phyloP scores from a whole-genome alignment of 2,113 vertebrate genomes.

The Alaudala cheleensis region DNA sequence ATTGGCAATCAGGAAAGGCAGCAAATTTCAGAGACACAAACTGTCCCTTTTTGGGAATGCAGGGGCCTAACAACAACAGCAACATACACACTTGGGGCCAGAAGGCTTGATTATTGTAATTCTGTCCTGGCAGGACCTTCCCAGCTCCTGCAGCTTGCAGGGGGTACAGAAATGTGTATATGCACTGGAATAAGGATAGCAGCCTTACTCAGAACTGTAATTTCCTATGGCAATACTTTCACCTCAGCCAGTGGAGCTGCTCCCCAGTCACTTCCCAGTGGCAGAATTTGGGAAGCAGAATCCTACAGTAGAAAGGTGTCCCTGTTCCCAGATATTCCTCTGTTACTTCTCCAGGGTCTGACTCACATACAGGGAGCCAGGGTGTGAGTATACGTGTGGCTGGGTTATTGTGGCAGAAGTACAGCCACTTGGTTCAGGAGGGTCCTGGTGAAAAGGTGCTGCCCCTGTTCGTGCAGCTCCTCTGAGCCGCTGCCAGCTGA shows the following conservation, averaged over 20 bases:
- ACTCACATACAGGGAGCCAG: background rate
- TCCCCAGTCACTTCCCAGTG: background rate
- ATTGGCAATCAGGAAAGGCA: background rate
- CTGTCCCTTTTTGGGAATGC: background rate
- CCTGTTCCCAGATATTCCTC: background rate
- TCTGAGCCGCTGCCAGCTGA: background rate
- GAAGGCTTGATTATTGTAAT: background rate
- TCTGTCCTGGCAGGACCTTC: background rate
- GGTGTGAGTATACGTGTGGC: background rate
- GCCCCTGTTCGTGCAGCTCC: background rate
- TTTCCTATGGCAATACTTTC: background rate
- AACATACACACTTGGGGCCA: background rate
- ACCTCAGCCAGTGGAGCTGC: background rate
- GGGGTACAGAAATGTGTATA: background rate
- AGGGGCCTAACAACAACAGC: background rate
- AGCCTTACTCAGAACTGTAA: background rate
- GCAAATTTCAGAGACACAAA: constrained; percentile 10
- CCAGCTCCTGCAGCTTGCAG: background rate
- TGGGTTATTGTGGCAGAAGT: background rate
- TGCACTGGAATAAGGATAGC: background rate
- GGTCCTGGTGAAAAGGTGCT: background rate
- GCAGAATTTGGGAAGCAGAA: background rate
- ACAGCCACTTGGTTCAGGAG: background rate
- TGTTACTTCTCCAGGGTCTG: background rate
- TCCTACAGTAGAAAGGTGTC: background rate